Percentiles rank a stretch among this genome's conserved stretches.
phyloP scores from a whole-genome alignment of 2,113 vertebrate species.

The Strix uralensis region DNA sequence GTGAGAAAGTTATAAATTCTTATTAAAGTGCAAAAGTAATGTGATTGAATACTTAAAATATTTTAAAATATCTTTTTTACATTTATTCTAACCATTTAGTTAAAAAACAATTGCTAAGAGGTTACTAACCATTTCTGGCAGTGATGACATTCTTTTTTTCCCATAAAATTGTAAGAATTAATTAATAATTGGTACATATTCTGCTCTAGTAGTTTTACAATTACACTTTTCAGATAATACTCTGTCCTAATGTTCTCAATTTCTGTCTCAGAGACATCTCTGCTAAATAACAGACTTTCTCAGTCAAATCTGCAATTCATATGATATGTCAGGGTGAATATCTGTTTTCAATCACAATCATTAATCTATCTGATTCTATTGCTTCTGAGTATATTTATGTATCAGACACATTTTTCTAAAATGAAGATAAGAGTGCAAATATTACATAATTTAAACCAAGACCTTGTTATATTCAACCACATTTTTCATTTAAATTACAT shows the following conservation, averaged over 20 bases:
- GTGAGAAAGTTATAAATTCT: neutral
- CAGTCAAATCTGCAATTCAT: neutral
- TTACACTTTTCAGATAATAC: neutral
- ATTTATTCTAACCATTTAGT: neutral
- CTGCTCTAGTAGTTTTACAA: neutral
- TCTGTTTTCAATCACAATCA: neutral
- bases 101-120: neutral
- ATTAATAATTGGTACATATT: neutral
- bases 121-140: neutral
- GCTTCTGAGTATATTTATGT: neutral
- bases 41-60: neutral
- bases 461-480: neutral
- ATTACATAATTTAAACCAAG: constrained; percentile 12
- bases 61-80: neutral
- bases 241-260: neutral
- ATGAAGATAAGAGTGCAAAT: constrained; percentile 3
- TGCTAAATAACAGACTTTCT: neutral
- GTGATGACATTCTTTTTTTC: fast-evolving
- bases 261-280: neutral
- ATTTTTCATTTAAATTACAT: constrained; percentile 18
- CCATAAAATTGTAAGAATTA: neutral
- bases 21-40: neutral
- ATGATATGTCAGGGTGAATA: neutral
- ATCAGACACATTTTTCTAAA: neutral
- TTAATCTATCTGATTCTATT: neutral